Evolutionary conservation across 1,140 invertebrate genomes (phyloP).

Genomic region (Drosophila mayri): DNA sequence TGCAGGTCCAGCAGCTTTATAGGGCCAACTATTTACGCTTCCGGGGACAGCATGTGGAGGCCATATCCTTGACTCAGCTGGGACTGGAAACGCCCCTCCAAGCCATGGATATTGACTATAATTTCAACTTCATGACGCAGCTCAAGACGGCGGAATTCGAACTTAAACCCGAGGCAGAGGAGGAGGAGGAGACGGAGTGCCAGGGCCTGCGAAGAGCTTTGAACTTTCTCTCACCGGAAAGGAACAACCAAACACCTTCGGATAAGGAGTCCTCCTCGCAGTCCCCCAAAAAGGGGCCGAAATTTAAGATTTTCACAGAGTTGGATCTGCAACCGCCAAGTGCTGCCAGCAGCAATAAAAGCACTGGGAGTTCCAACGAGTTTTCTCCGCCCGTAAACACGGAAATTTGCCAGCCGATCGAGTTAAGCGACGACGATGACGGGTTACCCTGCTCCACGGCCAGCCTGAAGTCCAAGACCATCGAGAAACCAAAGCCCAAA

Average conservation of each 20-base stretch:
- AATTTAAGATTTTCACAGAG: conserved; percentile 55
- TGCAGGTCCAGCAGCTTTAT: conserved; percentile 45
- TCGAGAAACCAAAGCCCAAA: not conserved
- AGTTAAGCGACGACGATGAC: conserved; percentile 49
- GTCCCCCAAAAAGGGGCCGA: conserved; percentile 13
- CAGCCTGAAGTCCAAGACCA: conserved; percentile 11
- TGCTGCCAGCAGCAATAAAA: not conserved
- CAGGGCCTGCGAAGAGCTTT: conserved; percentile 38
- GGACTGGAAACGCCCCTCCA: conserved; percentile 23
- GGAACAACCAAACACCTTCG: not conserved
- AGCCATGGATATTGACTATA: conserved; percentile 52
- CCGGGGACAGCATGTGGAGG: conserved; percentile 20
- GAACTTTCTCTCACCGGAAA: conserved; percentile 51
- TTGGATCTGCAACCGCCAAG: conserved; percentile 15
- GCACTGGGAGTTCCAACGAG: conserved; percentile 14
- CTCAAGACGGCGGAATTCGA: conserved; percentile 42
- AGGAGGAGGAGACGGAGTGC: not conserved
- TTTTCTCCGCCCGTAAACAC: conserved; percentile 33
- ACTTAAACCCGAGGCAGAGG: conserved; percentile 4
- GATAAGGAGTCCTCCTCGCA: not conserved
- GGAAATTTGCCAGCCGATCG: conserved; percentile 63
- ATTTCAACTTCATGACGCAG: conserved; percentile 57
- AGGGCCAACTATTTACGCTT: conserved; percentile 56
- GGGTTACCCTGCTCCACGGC: conserved; percentile 1
- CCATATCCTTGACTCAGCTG: conserved; percentile 33